Conservation (phyloP, 2,113 vertebrate genomes). For the Brachyhypopomus occidentalis region DNA sequence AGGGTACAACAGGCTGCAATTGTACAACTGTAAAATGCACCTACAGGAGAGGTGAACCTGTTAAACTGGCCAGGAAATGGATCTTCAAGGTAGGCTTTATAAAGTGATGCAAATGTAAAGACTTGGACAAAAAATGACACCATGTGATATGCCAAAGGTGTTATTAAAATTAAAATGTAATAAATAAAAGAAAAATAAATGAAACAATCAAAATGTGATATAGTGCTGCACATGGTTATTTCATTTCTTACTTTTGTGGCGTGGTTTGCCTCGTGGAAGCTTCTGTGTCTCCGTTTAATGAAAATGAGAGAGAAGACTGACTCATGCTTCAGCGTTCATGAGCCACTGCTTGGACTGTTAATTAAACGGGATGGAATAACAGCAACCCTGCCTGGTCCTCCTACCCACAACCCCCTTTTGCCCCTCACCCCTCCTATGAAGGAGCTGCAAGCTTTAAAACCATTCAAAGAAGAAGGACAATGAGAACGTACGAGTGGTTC, state of each 20-base stretch:
- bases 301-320: conserved; percentile 78
- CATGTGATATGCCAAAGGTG: no score
- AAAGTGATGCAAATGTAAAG: no score
- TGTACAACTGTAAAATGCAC: no score
- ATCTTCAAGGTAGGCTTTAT: no score
- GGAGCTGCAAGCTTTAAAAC: conserved; percentile 18
- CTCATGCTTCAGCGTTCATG: conserved; percentile 68
- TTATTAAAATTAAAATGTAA: no score
- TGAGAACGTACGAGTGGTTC: conserved; percentile 46
- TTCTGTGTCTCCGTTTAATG: conserved; percentile 63
- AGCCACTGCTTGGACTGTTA: conserved; percentile 73
- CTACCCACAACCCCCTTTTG: conserved; percentile 66
- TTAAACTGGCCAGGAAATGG: no score
- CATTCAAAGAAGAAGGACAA: conserved; percentile 45
- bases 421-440: conserved; percentile 57
- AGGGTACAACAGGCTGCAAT: no score
- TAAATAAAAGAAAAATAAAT: no score
- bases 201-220: no score
- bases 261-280: conserved; percentile 69
- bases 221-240: background rate
- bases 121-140: no score
- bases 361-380: conserved; percentile 74
- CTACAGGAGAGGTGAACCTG: no score
- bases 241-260: conserved; percentile 7
- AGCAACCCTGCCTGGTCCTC: conserved; percentile 53